Conservation (phyloP, 1,140 invertebrate genomes). For the Aricia agestis region DNA sequence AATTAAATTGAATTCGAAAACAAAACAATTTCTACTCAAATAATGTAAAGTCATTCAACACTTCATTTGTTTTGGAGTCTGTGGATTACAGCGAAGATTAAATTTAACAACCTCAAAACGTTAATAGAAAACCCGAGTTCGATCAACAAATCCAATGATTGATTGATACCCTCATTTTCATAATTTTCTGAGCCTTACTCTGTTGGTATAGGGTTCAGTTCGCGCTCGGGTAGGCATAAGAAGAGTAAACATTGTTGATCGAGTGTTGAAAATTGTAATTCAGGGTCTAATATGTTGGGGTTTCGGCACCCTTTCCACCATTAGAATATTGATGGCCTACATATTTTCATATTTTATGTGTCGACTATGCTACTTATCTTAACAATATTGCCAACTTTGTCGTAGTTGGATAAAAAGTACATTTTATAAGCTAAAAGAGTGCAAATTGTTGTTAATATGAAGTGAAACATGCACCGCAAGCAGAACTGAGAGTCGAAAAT, state of each 20-base stretch:
- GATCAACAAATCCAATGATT: conserved; percentile 47
- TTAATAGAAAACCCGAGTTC: conserved; percentile 55
- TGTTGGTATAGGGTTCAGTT: background rate
- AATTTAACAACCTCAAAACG: conserved; percentile 52
- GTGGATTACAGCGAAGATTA: conserved; percentile 37
- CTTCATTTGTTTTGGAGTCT: background rate
- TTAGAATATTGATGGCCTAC: background rate
- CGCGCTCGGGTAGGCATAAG: background rate
- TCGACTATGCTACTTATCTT: background rate
- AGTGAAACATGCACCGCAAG: no score
- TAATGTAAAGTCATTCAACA: background rate
- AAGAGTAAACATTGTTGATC: conserved; percentile 10
- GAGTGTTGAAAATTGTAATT: conserved; percentile 12
- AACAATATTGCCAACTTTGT: no score
- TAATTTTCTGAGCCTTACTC: conserved; percentile 5
- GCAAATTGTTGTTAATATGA: no score
- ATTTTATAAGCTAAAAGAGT: no score
- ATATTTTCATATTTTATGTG: background rate
- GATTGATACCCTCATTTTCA: conserved; percentile 35
- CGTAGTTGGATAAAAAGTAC: no score
- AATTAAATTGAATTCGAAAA: no score
- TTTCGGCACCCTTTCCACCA: background rate
- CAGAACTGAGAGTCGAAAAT: no score
- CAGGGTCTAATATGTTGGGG: conserved; percentile 10
- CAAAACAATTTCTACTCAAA: no score